Percentiles rank a stretch among this genome's conserved stretches.
These are phyloP conservation scores for Amorpha juglandis DNA, from an alignment of 2,888 invertebrate genomes.

Conservation along the genomic window DNA sequence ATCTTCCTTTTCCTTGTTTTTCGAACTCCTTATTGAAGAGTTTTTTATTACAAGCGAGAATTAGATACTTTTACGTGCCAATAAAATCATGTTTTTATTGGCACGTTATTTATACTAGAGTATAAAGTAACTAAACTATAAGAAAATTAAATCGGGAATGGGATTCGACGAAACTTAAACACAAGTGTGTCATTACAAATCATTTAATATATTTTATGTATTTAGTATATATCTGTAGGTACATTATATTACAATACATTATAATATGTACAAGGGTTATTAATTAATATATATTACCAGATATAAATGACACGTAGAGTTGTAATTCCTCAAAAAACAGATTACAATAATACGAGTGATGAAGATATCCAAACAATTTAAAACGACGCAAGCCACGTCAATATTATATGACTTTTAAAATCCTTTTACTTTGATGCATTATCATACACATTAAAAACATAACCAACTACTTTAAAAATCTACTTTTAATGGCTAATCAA, in stretches of 20 bases:
- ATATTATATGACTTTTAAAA: not conserved
- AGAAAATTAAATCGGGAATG: not conserved
- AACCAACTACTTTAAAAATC: conserved; percentile 23
- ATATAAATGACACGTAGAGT: conserved; percentile 60
- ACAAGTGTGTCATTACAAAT: conserved; percentile 28
- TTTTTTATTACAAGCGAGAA: too few species aligned
- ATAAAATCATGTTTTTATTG: too few species aligned
- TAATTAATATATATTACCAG: conserved; percentile 39
- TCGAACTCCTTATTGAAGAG: too few species aligned
- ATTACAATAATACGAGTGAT: conserved; percentile 32
- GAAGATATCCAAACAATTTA: conserved; percentile 31
- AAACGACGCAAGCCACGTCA: conserved; percentile 21
- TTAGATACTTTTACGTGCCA: too few species aligned
- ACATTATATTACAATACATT: conserved; percentile 72
- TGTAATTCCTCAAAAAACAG: conserved; percentile 38
- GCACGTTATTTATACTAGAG: too few species aligned
- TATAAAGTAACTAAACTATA: not conserved
- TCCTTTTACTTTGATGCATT: conserved; percentile 15
- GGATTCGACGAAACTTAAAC: conserved; percentile 16
- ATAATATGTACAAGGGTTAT: conserved; percentile 64
- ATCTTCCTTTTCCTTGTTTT: too few species aligned
- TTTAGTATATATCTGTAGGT: conserved; percentile 51
- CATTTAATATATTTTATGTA: conserved; percentile 72
- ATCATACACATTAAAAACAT: conserved; percentile 20
- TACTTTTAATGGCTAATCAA: conserved; percentile 27